Evolutionary conservation across 2,797 vertebrate genomes (phyloP).

Genomic region (Myotis pilosus): DNA sequence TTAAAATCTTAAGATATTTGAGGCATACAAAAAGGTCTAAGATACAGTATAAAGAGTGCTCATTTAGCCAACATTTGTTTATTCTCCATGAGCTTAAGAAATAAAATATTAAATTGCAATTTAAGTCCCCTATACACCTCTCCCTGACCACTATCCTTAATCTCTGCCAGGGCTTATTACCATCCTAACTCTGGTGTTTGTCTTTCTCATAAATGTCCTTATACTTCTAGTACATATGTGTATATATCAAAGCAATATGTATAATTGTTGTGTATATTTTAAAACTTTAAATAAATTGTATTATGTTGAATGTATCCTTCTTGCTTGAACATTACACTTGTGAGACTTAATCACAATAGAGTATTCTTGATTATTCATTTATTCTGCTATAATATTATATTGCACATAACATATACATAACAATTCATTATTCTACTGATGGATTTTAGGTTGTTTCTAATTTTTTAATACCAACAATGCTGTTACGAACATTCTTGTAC

Average conservation of each 20-base stretch:
- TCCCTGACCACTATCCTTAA: background rate
- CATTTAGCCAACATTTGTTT: background rate
- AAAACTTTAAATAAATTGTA: constrained; percentile 28
- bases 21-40: background rate
- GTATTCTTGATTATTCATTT: background rate
- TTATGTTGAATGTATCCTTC: background rate
- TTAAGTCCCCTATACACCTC: background rate
- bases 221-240: background rate
- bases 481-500: background rate
- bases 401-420: background rate
- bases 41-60: background rate
- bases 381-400: background rate
- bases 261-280: constrained; percentile 1
- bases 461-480: background rate
- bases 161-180: background rate
- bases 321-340: background rate
- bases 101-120: background rate
- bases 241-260: background rate
- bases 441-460: background rate
- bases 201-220: background rate
- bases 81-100: background rate
- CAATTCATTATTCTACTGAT: background rate
- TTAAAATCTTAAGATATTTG: constrained; percentile 15
- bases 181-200: background rate
- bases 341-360: background rate